Conservation (phyloP, 2,888 invertebrate species). For the Tenthredo scrophulariae region DNA sequence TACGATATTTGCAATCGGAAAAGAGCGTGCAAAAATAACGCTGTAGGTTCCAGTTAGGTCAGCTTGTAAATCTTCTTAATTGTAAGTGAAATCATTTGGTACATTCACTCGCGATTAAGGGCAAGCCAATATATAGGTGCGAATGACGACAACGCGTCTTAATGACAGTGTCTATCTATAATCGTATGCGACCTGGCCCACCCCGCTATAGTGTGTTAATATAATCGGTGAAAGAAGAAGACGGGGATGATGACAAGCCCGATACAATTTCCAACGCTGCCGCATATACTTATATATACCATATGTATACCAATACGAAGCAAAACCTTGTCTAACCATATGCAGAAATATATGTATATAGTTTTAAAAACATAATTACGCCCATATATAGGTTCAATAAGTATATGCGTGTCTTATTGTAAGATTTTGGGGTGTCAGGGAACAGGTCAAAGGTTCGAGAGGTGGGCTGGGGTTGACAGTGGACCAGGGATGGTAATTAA, state of each 20-base stretch:
- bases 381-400: neutral
- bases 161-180: neutral
- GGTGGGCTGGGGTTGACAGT: neutral
- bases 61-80: neutral
- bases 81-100: neutral
- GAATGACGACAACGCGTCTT: neutral
- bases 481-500: constrained; percentile 7
- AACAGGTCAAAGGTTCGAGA: constrained; percentile 10
- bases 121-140: neutral
- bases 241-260: neutral
- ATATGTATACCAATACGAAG: neutral
- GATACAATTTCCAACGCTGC: neutral
- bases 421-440: neutral
- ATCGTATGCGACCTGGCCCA: neutral
- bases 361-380: too few relatives aligned
- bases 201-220: neutral
- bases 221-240: neutral
- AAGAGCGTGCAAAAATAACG: neutral
- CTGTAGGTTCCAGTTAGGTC: neutral
- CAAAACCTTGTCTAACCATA: neutral
- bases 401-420: neutral
- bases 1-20: neutral
- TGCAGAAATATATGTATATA: neutral
- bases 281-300: neutral
- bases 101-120: neutral